Conservation (phyloP, 30 jellyfish, hydroid and myxozoan species). For the Catostylus mosaicus region DNA sequence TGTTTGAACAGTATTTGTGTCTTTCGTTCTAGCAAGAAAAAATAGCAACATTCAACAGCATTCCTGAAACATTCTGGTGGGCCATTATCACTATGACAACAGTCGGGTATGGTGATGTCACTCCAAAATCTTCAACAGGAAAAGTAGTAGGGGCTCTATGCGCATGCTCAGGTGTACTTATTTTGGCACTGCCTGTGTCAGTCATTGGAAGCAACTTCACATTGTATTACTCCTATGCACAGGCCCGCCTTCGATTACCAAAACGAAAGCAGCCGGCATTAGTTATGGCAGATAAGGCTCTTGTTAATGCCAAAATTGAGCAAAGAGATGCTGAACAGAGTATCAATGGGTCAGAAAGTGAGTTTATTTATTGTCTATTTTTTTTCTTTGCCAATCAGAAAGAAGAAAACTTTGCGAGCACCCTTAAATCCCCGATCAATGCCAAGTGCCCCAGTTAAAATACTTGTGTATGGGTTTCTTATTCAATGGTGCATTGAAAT, state of each 20-base stretch:
- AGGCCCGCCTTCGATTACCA: conserved; percentile 92
- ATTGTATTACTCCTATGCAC: conserved; percentile 90
- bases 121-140: conserved; percentile 88
- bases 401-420: too few relatives aligned
- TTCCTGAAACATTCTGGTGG: conserved; percentile 94
- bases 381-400: too few relatives aligned
- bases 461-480: too few relatives aligned
- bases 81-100: conserved; percentile 91
- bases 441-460: too few relatives aligned
- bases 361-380: neutral
- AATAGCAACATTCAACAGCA: conserved; percentile 64
- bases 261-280: conserved; percentile 85
- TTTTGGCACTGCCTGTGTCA: conserved; percentile 93
- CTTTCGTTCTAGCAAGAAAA: conserved; percentile 35
- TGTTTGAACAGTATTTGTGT: neutral
- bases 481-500: too few relatives aligned
- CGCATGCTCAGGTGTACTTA: conserved; percentile 90
- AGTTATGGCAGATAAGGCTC: conserved; percentile 92
- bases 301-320: conserved; percentile 77
- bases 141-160: conserved; percentile 87
- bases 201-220: conserved; percentile 96
- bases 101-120: conserved; percentile 91
- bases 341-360: conserved; percentile 61
- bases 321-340: conserved; percentile 68
- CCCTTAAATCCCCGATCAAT: too few relatives aligned